These are phyloP conservation scores for Tapirus terrestris DNA, from an alignment of 2,113 vertebrate genomes.

Conservation along the genomic window DNA sequence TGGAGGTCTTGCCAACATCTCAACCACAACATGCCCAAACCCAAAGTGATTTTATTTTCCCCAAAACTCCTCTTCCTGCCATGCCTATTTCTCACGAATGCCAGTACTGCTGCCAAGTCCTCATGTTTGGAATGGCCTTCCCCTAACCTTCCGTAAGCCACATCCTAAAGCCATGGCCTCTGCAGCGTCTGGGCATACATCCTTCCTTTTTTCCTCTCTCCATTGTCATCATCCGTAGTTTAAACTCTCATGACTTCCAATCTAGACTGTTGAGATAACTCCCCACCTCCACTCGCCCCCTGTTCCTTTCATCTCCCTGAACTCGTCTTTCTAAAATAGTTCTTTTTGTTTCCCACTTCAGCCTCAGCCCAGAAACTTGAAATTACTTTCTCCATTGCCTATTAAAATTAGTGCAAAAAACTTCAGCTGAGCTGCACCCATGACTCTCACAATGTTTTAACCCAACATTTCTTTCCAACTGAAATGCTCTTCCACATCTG, in stretches of 20 bases:
- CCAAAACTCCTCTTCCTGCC: neutral
- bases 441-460: neutral
- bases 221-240: no score
- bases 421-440: neutral
- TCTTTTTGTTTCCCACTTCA: neutral
- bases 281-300: neutral
- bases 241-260: neutral
- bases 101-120: neutral
- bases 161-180: neutral
- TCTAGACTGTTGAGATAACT: neutral
- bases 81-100: neutral
- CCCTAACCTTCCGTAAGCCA: neutral
- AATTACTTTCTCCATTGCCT: neutral
- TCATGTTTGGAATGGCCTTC: neutral
- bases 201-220: neutral
- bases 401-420: neutral
- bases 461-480: neutral
- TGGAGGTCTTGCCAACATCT: neutral
- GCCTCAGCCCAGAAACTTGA: neutral
- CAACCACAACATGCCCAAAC: neutral
- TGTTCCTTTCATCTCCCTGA: neutral
- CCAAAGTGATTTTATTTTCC: neutral
- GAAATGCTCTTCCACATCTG: neutral
- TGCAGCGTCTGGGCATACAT: rapidly evolving
- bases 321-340: neutral